These are phyloP conservation scores for Rhabdornis inornatus DNA, from an alignment of 2,113 vertebrate species.

Conservation along the genomic window DNA sequence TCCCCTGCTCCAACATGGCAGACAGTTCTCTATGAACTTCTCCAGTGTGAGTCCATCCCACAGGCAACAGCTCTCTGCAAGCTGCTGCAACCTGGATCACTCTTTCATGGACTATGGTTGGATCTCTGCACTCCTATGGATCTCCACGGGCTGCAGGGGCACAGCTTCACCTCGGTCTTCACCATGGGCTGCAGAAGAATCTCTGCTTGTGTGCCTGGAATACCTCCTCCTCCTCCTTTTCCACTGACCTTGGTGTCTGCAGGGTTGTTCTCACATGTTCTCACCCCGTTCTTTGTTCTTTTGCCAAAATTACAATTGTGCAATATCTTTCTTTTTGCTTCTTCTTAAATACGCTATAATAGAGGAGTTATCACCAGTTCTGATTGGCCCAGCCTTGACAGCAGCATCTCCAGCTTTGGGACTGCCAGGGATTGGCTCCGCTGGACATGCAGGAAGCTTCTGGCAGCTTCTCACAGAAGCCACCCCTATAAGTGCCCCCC, in stretches of 20 bases:
- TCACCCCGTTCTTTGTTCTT: not conserved
- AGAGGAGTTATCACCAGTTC: not conserved
- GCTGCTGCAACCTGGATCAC: not conserved
- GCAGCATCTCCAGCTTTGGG: not conserved
- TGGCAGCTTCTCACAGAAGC: not conserved
- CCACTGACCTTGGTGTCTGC: not conserved
- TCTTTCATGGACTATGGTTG: not conserved
- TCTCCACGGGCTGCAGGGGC: not conserved
- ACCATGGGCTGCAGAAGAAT: not conserved
- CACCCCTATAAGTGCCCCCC: fast-evolving
- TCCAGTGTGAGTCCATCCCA: not conserved
- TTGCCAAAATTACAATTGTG: not conserved
- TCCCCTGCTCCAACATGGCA: not conserved
- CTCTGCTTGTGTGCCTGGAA: not conserved
- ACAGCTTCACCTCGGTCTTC: not conserved
- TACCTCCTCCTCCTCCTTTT: not conserved
- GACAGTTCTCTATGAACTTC: not conserved
- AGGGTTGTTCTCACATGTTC: not conserved
- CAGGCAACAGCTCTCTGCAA: not conserved
- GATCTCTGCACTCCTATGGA: not conserved
- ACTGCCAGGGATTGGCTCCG: fast-evolving
- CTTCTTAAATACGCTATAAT: not conserved
- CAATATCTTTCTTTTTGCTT: not conserved
- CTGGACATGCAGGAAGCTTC: not conserved
- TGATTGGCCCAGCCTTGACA: too few relatives aligned